Percentiles rank a stretch among this genome's conserved stretches.
These are phyloP conservation scores for Perca fluviatilis DNA, from an alignment of 2,113 vertebrate species.

Conservation along the genomic window DNA sequence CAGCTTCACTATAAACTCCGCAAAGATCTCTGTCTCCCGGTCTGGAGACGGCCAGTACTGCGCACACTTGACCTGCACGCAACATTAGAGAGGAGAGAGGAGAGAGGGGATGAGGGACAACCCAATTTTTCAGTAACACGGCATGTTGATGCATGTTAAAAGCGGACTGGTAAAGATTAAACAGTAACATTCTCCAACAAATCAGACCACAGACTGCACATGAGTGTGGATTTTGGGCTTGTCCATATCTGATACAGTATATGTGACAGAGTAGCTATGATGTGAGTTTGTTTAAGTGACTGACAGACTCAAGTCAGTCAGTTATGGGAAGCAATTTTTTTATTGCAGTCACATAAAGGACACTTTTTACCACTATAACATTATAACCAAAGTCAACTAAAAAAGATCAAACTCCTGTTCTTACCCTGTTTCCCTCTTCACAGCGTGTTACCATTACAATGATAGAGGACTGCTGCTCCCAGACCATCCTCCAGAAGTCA, in stretches of 20 bases:
- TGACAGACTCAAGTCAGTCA: background rate
- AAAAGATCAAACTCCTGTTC: background rate
- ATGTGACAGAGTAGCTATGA: background rate
- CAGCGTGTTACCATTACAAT: constrained; percentile 99
- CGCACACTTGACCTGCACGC: constrained; percentile 91
- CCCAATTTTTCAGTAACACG: background rate
- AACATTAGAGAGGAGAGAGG: background rate
- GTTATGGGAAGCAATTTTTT: background rate
- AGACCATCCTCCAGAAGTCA: constrained; percentile 99
- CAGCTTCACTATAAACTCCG: constrained; percentile 91
- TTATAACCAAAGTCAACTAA: background rate
- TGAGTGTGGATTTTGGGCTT: background rate
- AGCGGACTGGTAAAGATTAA: background rate
- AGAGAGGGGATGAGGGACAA: background rate
- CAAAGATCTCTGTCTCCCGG: constrained; percentile 84
- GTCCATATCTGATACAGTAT: background rate
- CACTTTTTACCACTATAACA: background rate
- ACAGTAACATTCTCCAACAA: background rate
- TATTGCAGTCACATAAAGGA: background rate
- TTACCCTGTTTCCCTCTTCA: constrained; percentile 95
- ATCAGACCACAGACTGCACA: background rate
- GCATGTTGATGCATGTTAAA: background rate
- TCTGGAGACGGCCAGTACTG: constrained; percentile 93
- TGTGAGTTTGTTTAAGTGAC: background rate
- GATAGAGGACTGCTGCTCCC: constrained; percentile 96